A percentile compares a stretch with the other conserved stretches of the same genome.
Conservation (phyloP, 1,140 invertebrate species). For the Eupeodes corollae region DNA sequence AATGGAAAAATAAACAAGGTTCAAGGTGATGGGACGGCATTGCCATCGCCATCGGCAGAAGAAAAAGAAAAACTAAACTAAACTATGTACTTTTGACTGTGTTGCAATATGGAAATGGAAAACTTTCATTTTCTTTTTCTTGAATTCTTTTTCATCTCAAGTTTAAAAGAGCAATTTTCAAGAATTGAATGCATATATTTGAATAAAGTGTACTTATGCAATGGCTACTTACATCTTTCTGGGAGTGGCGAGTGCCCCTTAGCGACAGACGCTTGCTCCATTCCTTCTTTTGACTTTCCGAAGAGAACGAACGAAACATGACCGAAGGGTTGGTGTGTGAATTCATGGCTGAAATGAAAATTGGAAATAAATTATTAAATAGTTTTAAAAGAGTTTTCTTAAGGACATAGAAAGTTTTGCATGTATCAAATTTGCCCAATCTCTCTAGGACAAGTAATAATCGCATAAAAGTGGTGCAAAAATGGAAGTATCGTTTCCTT, state of each 20-base stretch:
- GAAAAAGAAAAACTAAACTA: neutral
- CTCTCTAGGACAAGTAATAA: no score
- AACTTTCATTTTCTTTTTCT: neutral
- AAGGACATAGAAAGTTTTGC: no score
- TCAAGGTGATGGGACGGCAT: neutral
- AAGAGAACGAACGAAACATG: conserved; percentile 37
- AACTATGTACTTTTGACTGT: neutral
- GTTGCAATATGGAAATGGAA: neutral
- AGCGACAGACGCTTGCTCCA: conserved; percentile 48
- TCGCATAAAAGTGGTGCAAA: no score
- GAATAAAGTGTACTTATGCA: neutral
- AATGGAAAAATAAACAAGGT: neutral
- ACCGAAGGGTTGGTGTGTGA: neutral
- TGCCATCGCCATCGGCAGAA: neutral
- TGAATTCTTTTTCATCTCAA: neutral
- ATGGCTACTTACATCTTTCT: conserved; percentile 28
- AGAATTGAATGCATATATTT: neutral
- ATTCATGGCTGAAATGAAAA: no score
- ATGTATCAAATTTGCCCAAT: no score
- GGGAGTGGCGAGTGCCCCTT: conserved; percentile 40
- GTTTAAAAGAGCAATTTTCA: neutral
- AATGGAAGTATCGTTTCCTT: no score
- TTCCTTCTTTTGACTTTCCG: conserved; percentile 42
- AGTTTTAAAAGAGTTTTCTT: no score
- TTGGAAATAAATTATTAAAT: no score